Evolutionary conservation across 2,888 invertebrate genomes (phyloP).

Genomic region (Agrilus mali): DNA sequence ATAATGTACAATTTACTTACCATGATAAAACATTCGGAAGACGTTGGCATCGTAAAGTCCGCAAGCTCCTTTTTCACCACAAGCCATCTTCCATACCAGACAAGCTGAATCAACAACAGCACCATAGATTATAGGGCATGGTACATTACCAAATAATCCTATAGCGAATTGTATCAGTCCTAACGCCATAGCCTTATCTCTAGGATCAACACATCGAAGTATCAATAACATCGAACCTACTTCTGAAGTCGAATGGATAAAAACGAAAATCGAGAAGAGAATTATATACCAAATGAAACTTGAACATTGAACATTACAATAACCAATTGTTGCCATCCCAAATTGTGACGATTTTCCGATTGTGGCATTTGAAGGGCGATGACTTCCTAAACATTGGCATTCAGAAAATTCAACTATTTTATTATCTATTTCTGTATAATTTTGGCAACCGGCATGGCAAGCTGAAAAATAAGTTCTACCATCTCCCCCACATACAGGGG

Average conservation of each 20-base stretch:
- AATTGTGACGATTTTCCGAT: slow-evolving; percentile 6
- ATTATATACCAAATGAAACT: slow-evolving; percentile 70
- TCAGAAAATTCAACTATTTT: slow-evolving; percentile 42
- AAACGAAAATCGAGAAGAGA: slow-evolving; percentile 77
- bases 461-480: slow-evolving; percentile 76
- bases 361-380: slow-evolving; percentile 15
- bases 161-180: slow-evolving; percentile 89
- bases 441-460: slow-evolving; percentile 77
- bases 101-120: slow-evolving; percentile 87
- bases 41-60: slow-evolving; percentile 76
- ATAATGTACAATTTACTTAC: slow-evolving; percentile 35
- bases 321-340: slow-evolving; percentile 58
- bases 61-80: slow-evolving; percentile 73
- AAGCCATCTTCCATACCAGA: slow-evolving; percentile 72
- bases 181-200: slow-evolving; percentile 90
- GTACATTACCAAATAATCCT: slow-evolving; percentile 86
- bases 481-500: slow-evolving; percentile 75
- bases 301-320: slow-evolving; percentile 67
- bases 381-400: slow-evolving; percentile 36
- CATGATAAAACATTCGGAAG: slow-evolving; percentile 75
- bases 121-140: slow-evolving; percentile 90
- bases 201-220: slow-evolving; percentile 79
- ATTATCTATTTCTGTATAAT: slow-evolving; percentile 45
- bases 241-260: slow-evolving; percentile 86
- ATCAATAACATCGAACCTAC: slow-evolving; percentile 85